Percentiles rank a stretch among this genome's conserved stretches.
Evolutionary conservation across 2,888 invertebrate species (phyloP).

Genomic region (Sussaba pulchella): DNA sequence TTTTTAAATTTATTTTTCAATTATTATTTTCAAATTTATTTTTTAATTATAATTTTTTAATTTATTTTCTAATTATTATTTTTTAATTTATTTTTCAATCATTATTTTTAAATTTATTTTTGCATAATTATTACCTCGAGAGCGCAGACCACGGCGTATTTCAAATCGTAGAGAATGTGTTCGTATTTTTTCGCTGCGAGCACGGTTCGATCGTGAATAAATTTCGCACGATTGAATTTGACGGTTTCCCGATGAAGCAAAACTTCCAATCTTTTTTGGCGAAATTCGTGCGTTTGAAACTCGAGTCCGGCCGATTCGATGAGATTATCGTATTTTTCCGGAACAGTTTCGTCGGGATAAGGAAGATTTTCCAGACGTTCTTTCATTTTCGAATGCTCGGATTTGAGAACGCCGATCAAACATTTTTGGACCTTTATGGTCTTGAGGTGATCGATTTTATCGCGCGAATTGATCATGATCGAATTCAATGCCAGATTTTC

Average conservation of each 20-base stretch:
- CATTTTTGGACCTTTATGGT: slow-evolving; percentile 69
- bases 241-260: slow-evolving; percentile 71
- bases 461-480: slow-evolving; percentile 27
- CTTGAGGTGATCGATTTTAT: slow-evolving; percentile 62
- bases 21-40: slow-evolving; percentile 21
- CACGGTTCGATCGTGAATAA: slow-evolving; percentile 60
- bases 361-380: slow-evolving; percentile 47
- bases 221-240: slow-evolving; percentile 64
- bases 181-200: slow-evolving; percentile 66
- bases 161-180: slow-evolving; percentile 72
- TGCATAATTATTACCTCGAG: slow-evolving; percentile 69
- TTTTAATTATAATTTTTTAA: slow-evolving; percentile 19
- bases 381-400: slow-evolving; percentile 46
- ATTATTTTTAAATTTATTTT: background rate
- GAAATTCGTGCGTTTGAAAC: slow-evolving; percentile 30
- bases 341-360: slow-evolving; percentile 17
- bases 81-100: background rate
- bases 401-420: slow-evolving; percentile 66
- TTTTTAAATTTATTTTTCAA: slow-evolving; percentile 18
- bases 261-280: slow-evolving; percentile 67
- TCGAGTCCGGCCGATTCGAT: slow-evolving; percentile 39
- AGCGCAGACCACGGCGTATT: slow-evolving; percentile 73
- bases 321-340: slow-evolving; percentile 59
- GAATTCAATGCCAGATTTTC: slow-evolving; percentile 17
- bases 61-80: too few species aligned